A percentile compares a stretch with the other conserved stretches of the same genome.
Evolutionary conservation across 2,888 invertebrate species (phyloP).

Genomic region (Caenorhabditis sp.): DNA sequence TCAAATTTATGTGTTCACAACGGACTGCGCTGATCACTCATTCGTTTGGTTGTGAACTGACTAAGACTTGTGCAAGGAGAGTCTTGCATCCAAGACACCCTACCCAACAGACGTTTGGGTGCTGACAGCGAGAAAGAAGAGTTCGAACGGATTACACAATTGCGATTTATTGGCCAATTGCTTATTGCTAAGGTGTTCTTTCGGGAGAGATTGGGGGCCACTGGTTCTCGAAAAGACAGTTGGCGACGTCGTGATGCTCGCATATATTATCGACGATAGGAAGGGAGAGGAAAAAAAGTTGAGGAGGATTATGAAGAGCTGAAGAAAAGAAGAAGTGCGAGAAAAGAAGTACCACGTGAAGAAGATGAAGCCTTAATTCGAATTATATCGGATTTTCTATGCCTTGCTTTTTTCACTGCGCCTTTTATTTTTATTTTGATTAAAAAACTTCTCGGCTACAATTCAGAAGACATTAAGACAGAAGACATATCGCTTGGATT

Average conservation of each 20-base stretch:
- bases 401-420: slow-evolving; percentile 1
- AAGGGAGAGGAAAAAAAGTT: slow-evolving; percentile 12
- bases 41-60: slow-evolving; percentile 25
- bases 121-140: slow-evolving; percentile 41
- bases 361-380: slow-evolving; percentile 58
- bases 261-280: slow-evolving; percentile 54
- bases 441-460: no score
- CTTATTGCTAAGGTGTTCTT: slow-evolving; percentile 67
- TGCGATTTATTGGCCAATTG: slow-evolving; percentile 66
- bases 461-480: no score
- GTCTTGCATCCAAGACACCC: neutral
- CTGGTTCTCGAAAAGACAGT: slow-evolving; percentile 53
- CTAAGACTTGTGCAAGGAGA: slow-evolving; percentile 29
- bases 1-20: slow-evolving; percentile 31
- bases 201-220: slow-evolving; percentile 45
- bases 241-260: slow-evolving; percentile 54
- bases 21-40: slow-evolving; percentile 22
- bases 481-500: no score
- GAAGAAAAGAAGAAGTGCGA: slow-evolving; percentile 11
- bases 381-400: slow-evolving; percentile 51
- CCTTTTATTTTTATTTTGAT: no score
- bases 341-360: slow-evolving; percentile 27
- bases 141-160: slow-evolving; percentile 63
- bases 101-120: slow-evolving; percentile 44
- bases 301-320: neutral